Base-by-base conservation (phyloP, 2,113 vertebrate species). In the Leptobrachium leishanense region DNA sequence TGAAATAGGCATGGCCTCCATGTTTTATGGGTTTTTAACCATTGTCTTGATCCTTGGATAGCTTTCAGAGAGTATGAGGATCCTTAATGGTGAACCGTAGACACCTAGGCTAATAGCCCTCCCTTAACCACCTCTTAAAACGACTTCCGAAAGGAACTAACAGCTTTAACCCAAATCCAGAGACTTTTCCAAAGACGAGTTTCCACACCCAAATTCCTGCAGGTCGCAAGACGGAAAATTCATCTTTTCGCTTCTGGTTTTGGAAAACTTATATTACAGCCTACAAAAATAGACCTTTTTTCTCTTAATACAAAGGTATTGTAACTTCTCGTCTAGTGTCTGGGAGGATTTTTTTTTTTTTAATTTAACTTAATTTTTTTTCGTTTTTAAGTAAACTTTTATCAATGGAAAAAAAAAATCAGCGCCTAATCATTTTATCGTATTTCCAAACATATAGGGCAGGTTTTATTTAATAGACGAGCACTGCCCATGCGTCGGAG, bases 161-260 rank as follows among this genome's bases (percentile, higher is more conserved):
- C 63, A 31, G 63, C 70, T 79, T 79, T 79, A 72, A 72, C 67
- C 62, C 43, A n/a, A 10, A 40, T 57, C 77, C 77, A 79, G 41
- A 79, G 72, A 65, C 57, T 54, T 79, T 79, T 71, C 76, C 76
- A 65, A 79, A 46, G 62, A 79, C 20, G 77, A 74, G 53, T 73
- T 55, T 79, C 64, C 77, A 79, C 77, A 79, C 77, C 77, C 70
- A 79, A 79, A 79, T 79, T 79, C 77, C 77, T 79, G 62, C 70
- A 79, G 77, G 77, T 79, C 68, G 72, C 70, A 79, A 40, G 77
- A 79, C 13, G 77, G 77, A 79, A 79, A 79, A 67, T 73, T 73
- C 62, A 74, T 67, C 62, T 79, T 4, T 79, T 65, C 69, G 42
- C 40, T 79, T 62, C 77, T 79, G 62, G 72, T 79, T 73, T 79